Evolutionary conservation across 2,113 vertebrate species (phyloP).

Genomic region (Numida meleagris): DNA sequence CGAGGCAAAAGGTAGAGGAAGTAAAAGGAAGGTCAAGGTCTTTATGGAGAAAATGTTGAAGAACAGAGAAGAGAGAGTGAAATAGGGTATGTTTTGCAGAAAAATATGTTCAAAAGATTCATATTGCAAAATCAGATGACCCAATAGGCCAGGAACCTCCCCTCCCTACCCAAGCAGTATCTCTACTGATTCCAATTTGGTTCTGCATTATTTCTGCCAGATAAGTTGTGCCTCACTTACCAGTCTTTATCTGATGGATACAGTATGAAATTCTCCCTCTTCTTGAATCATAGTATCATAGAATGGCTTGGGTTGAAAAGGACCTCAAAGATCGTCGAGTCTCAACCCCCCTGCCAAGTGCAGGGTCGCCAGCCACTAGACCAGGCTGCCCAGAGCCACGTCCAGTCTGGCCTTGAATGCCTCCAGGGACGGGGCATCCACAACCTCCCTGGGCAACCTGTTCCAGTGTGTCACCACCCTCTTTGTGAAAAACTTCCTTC

Average conservation of each 20-base stretch:
- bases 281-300: too few species aligned
- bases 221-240: not conserved
- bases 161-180: not conserved
- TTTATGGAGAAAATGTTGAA: not conserved
- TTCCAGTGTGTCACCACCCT: too few species aligned
- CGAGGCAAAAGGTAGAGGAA: not conserved
- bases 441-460: too few species aligned
- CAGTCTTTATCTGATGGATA: not conserved
- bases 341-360: too few species aligned
- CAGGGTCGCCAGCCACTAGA: too few species aligned
- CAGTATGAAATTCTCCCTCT: not conserved
- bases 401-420: too few species aligned
- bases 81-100: not conserved
- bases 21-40: not conserved
- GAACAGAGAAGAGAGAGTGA: not conserved
- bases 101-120: not conserved
- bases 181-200: not conserved
- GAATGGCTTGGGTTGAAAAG: too few species aligned
- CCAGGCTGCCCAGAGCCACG: too few species aligned
- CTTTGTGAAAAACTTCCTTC: too few species aligned
- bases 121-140: not conserved
- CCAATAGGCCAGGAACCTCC: not conserved
- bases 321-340: too few species aligned
- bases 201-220: not conserved
- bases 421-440: too few species aligned